A percentile compares a stretch with the other conserved stretches of the same genome.
Conservation (phyloP, 2,113 vertebrate genomes). For the Ginglymostoma cirratum region DNA sequence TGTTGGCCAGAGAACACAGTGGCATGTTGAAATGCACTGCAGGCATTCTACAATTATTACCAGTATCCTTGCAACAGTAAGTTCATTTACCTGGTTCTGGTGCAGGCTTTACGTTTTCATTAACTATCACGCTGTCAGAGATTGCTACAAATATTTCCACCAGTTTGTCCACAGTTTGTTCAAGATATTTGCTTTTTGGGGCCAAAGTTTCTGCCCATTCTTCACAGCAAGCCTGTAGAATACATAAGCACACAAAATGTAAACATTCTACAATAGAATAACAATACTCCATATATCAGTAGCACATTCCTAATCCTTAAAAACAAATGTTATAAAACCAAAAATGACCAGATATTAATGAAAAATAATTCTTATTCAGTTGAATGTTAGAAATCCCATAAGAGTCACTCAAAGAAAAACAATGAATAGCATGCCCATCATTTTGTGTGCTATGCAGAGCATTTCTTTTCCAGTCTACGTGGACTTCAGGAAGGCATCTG, state of each 20-base stretch:
- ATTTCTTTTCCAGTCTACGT: too few relatives aligned
- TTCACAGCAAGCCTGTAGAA: slow-evolving; percentile 53
- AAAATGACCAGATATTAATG: background rate
- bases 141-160: slow-evolving; percentile 54
- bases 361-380: background rate
- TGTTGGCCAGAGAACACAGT: too few relatives aligned
- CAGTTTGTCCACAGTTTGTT: slow-evolving; percentile 64
- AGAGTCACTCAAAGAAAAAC: background rate
- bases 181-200: slow-evolving; percentile 58
- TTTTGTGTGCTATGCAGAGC: too few relatives aligned
- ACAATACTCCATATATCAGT: background rate
- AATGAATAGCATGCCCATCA: too few relatives aligned
- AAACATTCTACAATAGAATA: background rate
- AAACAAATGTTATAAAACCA: background rate
- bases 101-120: slow-evolving; percentile 41
- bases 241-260: background rate
- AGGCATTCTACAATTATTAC: background rate
- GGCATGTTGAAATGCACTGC: too few relatives aligned
- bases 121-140: slow-evolving; percentile 51
- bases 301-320: background rate
- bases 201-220: slow-evolving; percentile 61
- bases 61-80: background rate
- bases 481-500: too few relatives aligned
- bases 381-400: background rate
- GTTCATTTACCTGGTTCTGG: slow-evolving; percentile 46